Percentiles rank a stretch among this genome's conserved stretches.
These are phyloP conservation scores for Garrulus glandarius DNA, from an alignment of 2,797 vertebrate species.

Conservation along the genomic window DNA sequence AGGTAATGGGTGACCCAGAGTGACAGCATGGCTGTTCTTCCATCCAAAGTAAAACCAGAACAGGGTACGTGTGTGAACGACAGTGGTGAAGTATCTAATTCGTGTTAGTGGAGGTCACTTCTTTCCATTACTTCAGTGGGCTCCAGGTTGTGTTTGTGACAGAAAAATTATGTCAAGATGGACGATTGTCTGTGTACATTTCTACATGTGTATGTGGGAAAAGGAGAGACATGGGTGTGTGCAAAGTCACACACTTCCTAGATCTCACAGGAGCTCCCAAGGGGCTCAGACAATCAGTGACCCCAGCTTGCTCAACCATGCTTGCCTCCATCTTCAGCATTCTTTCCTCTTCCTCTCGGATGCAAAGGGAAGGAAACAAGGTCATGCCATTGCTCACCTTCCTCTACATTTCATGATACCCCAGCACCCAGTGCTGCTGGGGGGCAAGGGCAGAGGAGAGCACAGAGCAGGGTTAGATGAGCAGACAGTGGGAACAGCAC, in stretches of 20 bases:
- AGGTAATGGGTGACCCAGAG: not conserved
- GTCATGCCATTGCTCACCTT: not conserved
- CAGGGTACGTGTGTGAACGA: not conserved
- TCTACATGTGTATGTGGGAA: rapidly evolving
- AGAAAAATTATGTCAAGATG: not conserved
- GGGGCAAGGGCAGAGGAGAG: not conserved
- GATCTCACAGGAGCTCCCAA: not conserved
- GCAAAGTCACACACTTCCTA: not conserved
- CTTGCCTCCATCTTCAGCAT: not conserved
- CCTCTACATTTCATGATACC: not conserved
- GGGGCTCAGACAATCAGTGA: not conserved
- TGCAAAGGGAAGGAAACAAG: not conserved
- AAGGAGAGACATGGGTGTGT: not conserved
- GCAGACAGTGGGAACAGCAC: not conserved
- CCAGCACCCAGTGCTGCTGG: not conserved
- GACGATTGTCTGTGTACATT: too few species aligned
- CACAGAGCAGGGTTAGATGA: not conserved
- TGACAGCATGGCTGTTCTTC: not conserved
- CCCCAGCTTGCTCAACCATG: not conserved
- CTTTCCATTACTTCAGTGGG: not conserved
- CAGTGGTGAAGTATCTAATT: not conserved
- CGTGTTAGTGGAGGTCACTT: not conserved
- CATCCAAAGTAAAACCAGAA: not conserved
- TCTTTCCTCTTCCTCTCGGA: not conserved
- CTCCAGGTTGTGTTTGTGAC: not conserved